Evolutionary conservation across 2,888 invertebrate genomes (phyloP).

Genomic region (Ennomos quercinarius): DNA sequence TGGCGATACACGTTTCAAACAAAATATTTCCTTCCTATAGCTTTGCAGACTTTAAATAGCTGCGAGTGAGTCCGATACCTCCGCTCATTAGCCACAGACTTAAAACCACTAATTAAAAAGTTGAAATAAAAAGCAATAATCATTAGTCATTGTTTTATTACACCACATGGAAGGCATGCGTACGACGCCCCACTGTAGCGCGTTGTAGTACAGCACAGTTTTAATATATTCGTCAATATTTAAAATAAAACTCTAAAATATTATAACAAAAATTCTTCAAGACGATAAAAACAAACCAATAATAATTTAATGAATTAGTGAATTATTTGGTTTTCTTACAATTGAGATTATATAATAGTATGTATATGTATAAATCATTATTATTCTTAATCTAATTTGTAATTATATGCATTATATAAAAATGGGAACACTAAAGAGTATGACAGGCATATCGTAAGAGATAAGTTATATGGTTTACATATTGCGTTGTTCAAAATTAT

Average conservation of each 20-base stretch:
- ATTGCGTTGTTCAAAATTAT: conserved; percentile 32
- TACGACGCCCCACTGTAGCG: conserved; percentile 35
- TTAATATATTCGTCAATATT: conserved; percentile 32
- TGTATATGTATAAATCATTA: conserved; percentile 25
- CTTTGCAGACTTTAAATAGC: no score
- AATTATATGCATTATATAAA: conserved; percentile 46
- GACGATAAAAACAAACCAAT: conserved; percentile 41
- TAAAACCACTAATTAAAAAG: no score
- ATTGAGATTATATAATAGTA: conserved; percentile 35
- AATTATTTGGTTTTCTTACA: conserved; percentile 42
- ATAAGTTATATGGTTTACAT: conserved; percentile 32
- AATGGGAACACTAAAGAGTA: conserved; percentile 41
- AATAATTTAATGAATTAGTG: conserved; percentile 43
- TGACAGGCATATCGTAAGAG: conserved; percentile 29
- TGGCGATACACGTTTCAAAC: no score
- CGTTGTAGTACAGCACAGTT: conserved; percentile 29
- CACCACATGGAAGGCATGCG: conserved; percentile 32
- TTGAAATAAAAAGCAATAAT: conserved; percentile 26
- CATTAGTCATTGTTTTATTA: conserved; percentile 42
- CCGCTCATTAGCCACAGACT: no score
- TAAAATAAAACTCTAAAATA: conserved; percentile 42
- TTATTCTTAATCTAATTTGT: conserved; percentile 31
- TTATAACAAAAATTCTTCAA: conserved; percentile 35
- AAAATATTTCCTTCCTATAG: no score
- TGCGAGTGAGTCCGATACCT: no score